A percentile compares a stretch with the other conserved stretches of the same genome.
Conservation (phyloP, 2,113 vertebrate species). For the Struthio camelus region DNA sequence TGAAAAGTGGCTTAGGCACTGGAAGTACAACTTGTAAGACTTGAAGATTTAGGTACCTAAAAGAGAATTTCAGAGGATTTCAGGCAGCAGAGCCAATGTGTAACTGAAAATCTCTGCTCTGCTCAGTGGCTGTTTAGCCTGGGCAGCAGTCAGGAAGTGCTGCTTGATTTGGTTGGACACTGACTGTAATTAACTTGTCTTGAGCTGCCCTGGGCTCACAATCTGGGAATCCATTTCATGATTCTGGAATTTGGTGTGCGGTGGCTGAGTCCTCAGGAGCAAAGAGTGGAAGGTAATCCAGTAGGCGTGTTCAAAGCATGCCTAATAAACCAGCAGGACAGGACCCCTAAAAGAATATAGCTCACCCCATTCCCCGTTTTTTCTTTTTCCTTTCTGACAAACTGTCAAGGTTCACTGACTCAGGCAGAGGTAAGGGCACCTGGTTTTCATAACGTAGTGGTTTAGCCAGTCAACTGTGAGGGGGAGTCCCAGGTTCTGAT, state of each 20-base stretch:
- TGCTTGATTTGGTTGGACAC: neutral
- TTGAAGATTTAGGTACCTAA: neutral
- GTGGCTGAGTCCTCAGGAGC: neutral
- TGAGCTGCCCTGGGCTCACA: neutral
- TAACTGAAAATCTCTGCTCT: neutral
- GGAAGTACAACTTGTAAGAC: neutral
- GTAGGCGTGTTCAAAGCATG: neutral
- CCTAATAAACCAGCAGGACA: neutral
- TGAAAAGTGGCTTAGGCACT: neutral
- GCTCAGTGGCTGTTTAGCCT: neutral
- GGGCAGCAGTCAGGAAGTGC: neutral
- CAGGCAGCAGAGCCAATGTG: neutral
- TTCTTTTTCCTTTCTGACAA: neutral
- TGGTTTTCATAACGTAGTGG: neutral
- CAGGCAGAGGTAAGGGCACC: neutral
- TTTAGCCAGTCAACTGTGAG: neutral
- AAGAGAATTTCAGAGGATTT: neutral
- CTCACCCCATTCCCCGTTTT: neutral
- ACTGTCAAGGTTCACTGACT: neutral
- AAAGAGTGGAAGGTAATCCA: neutral
- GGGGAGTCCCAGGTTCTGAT: neutral
- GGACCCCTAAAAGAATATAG: neutral
- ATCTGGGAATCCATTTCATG: neutral
- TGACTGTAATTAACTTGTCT: neutral
- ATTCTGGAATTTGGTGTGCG: neutral